A percentile compares a stretch with the other conserved stretches of the same genome.
phyloP scores from a whole-genome alignment of 2,797 vertebrate species.

The Tarsius wallacei region DNA sequence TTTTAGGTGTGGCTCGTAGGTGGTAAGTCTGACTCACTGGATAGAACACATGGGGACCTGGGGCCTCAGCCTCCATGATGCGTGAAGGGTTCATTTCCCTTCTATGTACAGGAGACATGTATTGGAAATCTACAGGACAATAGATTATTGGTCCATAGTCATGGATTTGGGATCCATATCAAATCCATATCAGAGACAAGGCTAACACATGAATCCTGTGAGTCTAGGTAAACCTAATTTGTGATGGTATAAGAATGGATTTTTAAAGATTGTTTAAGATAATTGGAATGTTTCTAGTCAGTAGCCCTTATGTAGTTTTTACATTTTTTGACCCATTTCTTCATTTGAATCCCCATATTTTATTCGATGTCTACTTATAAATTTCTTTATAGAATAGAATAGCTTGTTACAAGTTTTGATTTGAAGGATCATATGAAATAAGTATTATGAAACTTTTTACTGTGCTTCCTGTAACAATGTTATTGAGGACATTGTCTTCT shows the following conservation, averaged over 20 bases:
- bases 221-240: constrained; percentile 3
- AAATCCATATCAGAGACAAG: not conserved
- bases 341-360: not conserved
- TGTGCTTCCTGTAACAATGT: not conserved
- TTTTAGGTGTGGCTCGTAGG: constrained; percentile 70
- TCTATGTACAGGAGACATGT: not conserved
- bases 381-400: constrained; percentile 40
- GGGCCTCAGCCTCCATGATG: not conserved
- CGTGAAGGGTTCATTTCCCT: not conserved
- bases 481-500: constrained; percentile 35
- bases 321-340: not conserved
- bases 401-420: constrained; percentile 37
- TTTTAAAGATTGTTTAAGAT: not conserved
- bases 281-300: not conserved
- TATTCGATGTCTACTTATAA: constrained; percentile 24
- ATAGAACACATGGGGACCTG: not conserved
- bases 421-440: not conserved
- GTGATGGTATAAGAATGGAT: not conserved
- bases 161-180: not conserved
- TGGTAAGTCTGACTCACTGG: not conserved
- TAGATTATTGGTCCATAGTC: not conserved
- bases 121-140: not conserved
- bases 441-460: not conserved
- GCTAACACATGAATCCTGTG: not conserved
- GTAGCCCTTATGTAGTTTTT: not conserved